phyloP scores from a whole-genome alignment of 2,797 vertebrate genomes.

The Girardinus metallicus region DNA sequence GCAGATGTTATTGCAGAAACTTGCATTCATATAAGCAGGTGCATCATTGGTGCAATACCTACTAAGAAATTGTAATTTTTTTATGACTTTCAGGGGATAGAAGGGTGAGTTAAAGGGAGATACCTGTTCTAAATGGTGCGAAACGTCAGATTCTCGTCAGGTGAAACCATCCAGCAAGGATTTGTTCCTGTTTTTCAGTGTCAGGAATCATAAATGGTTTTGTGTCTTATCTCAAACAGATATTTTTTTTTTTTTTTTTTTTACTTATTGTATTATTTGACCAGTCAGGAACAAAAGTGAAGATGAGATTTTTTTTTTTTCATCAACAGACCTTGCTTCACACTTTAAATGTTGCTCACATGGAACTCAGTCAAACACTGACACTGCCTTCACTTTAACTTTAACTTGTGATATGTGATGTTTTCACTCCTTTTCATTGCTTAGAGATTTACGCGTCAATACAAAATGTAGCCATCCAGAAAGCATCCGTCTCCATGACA shows the following conservation, averaged over 20 bases:
- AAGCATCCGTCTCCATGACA: constrained; percentile 46
- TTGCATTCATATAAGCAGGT: constrained; percentile 27
- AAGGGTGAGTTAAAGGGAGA: neutral
- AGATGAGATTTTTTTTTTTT: neutral
- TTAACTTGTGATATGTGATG: neutral
- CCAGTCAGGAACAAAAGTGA: constrained; percentile 1
- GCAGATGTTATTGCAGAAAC: neutral
- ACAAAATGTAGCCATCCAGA: constrained; percentile 59
- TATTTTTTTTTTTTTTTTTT: neutral
- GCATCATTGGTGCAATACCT: constrained; percentile 25
- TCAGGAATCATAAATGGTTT: neutral
- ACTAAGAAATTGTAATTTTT: constrained; percentile 55
- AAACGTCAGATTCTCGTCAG: neutral
- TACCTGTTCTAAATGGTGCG: neutral
- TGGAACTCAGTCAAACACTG: constrained; percentile 7
- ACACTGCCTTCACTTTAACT: constrained; percentile 10
- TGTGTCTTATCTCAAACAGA: neutral
- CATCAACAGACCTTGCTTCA: constrained; percentile 12
- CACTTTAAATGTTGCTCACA: constrained; percentile 1
- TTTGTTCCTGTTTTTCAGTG: neutral
- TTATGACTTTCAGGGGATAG: constrained; percentile 38
- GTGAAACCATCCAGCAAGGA: neutral
- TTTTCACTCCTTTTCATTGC: neutral
- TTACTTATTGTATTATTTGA: neutral
- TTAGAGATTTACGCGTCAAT: constrained; percentile 34